A percentile compares a stretch with the other conserved stretches of the same genome.
Conservation (phyloP, 2,888 invertebrate species). For the Rugalucina vietnamica region DNA sequence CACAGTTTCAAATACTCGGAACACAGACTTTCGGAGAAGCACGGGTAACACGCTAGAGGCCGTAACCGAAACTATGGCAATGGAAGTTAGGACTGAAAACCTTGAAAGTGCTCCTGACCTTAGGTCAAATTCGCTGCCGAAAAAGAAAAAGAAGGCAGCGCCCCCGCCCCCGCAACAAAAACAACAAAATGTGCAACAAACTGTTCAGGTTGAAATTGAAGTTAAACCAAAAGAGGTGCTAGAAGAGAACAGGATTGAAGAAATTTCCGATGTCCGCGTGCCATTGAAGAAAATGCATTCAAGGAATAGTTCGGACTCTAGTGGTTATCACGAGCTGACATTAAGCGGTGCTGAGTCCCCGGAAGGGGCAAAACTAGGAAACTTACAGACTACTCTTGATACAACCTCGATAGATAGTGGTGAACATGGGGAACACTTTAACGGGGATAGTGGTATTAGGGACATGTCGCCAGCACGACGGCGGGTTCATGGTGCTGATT, state of each 20-base stretch:
- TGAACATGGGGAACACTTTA: conserved; percentile 69
- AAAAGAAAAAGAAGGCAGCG: conserved; percentile 79
- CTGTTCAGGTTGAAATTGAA: conserved; percentile 64
- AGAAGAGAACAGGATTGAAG: conserved; percentile 38
- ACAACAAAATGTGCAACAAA: conserved; percentile 57
- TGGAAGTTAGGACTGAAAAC: background rate
- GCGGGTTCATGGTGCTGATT: conserved; percentile 29
- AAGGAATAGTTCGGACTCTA: conserved; percentile 90
- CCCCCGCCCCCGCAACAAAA: conserved; percentile 82
- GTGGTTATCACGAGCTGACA: conserved; percentile 90
- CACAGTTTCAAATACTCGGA: conserved; percentile 14
- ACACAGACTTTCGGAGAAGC: conserved; percentile 48
- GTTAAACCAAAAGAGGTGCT: conserved; percentile 56
- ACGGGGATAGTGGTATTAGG: conserved; percentile 72
- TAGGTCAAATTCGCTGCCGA: conserved; percentile 60
- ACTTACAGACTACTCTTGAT: conserved; percentile 72
- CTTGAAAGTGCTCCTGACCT: background rate
- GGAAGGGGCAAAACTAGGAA: conserved; percentile 67
- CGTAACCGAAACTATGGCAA: conserved; percentile 55
- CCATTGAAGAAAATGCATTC: conserved; percentile 85
- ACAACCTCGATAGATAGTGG: conserved; percentile 74
- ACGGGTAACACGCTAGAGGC: conserved; percentile 41
- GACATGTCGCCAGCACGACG: conserved; percentile 64
- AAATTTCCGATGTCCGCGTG: conserved; percentile 58
- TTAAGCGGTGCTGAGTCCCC: conserved; percentile 82